Evolutionary conservation across 1,140 invertebrate species (phyloP), one percentile per base, ranked within the genome.

Genomic region (Myzus persicae): DNA sequence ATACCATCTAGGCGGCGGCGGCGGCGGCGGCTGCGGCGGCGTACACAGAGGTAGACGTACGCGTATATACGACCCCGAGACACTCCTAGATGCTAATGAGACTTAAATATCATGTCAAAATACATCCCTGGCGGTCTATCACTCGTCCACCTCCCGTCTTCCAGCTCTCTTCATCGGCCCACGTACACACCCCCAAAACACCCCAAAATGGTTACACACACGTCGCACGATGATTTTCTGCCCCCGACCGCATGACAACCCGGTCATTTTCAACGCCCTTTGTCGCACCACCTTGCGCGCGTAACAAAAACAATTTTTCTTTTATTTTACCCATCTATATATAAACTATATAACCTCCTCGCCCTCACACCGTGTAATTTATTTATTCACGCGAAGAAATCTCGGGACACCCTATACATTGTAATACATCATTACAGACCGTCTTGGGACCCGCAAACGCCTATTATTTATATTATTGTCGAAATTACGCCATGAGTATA

Each of bases 51-150:
- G 59, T 85, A 42, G 3, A 42, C 26, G 40, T 85, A 85, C 48
- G 24, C 48, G 48, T 51, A 51, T 24, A 38, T 38, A 82, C 36
- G 59, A 40, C 90, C 67, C 44, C 40, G 59, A 91, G 59, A 91
- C 90, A 40, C 44, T 44, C 26, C 82, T 40, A 40, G n/a, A 84
- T 93, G 91, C 91, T 93, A 93, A 93, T 93, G 91, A 93, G 91
- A 93, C 91, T 93, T 93, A 93, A 93, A 93, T 93, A 93, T 93
- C 91, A 85, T 84, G 91, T 93, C 91, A 93, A 93, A 93, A 93
- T 51, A 93, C 81, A 48, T 85, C 91, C 76, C 91, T 93, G 91
- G 91, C 91, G 91, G 91, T 93, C 91, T 40, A 31, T n/a, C 84
- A 40, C 46, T 26, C 67, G 6, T 44, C 36, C 31, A 22, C 24